Base-by-base conservation (phyloP, 2,888 invertebrate genomes). In the Acleris literana region DNA sequence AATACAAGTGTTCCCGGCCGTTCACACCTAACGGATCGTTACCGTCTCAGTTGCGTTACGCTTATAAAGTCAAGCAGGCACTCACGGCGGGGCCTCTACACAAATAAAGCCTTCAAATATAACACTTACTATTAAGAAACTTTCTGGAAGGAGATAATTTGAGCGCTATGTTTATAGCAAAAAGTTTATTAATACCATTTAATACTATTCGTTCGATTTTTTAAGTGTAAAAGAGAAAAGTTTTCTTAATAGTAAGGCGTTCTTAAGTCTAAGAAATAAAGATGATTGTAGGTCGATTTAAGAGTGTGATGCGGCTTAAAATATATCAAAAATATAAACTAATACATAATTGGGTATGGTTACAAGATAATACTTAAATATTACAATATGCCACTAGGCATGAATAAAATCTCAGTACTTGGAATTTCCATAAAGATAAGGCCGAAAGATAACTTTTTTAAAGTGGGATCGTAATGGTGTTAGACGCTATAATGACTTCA, bases 1-100 rank as follows among this genome's bases (percentile, higher is more conserved):
- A 13, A 39, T 39, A 39, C 39, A 39, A 13, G 13, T 39, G 39
- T 39, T 4, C 46, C 46, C 13, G 17, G 6, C 6, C 6, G 17
- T n/a, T 17, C 17, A 46, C 46, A 46, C 46, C 3, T 46, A 53
- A n/a, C 9, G 55, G 16, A 18, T 3, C 43, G 13, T 39, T 43
- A 20, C 57, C 46, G 44, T 46, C 57, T 46, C 57, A 57, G 57
- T 44, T 22, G 44, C n/a, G n/a, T n/a, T 44, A 17, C 44, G 25
- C 25, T n/a, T 57, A n/a, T n/a, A 79, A 71, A 67, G 71, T 69
- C 74, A 82, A 83, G 82, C 85, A 90, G 91, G 91, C 90, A 90
- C 88, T 83, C 78, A 70, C 76, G 85, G 87, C 79, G 78, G 78
- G 82, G 73, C 73, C 63, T 58, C 63, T 68, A 64, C 63, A 60